Evolutionary conservation across 2,888 invertebrate species (phyloP).

Genomic region (Spilarctia lutea): DNA sequence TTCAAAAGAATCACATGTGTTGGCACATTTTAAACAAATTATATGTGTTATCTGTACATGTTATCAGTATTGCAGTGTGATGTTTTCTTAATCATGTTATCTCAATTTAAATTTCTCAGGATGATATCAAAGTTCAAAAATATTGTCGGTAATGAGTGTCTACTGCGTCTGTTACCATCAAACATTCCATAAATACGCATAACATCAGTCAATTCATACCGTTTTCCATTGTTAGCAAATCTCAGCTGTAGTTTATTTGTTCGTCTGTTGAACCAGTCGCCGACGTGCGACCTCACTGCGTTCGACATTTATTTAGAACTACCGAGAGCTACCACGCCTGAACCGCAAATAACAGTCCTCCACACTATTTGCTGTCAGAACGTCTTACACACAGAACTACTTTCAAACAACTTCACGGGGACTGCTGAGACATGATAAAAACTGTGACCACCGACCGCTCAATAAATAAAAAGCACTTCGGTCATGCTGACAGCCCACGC

Average conservation of each 20-base stretch:
- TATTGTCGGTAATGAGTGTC: neutral
- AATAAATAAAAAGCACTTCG: conserved; percentile 72
- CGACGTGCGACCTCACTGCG: conserved; percentile 73
- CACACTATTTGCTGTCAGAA: conserved; percentile 57
- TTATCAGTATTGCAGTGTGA: neutral
- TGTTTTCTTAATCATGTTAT: conserved; percentile 1
- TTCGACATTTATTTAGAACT: conserved; percentile 74
- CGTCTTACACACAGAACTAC: conserved; percentile 62
- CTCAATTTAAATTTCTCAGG: neutral
- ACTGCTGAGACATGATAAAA: conserved; percentile 64
- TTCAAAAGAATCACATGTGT: neutral
- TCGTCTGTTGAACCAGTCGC: conserved; percentile 79
- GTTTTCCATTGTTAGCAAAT: conserved; percentile 79
- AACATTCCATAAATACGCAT: conserved; percentile 45
- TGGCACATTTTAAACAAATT: neutral
- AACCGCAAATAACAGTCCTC: conserved; percentile 62
- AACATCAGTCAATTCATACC: conserved; percentile 69
- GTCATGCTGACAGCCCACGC: conserved; percentile 67
- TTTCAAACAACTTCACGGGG: conserved; percentile 69
- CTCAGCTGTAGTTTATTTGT: conserved; percentile 74
- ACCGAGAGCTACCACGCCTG: conserved; percentile 57
- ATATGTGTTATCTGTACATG: neutral
- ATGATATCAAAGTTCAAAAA: neutral
- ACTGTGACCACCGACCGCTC: conserved; percentile 58
- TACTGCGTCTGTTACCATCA: conserved; percentile 8